Base-by-base conservation (phyloP, 2,113 vertebrate species). In the Phoxinus phoxinus region DNA sequence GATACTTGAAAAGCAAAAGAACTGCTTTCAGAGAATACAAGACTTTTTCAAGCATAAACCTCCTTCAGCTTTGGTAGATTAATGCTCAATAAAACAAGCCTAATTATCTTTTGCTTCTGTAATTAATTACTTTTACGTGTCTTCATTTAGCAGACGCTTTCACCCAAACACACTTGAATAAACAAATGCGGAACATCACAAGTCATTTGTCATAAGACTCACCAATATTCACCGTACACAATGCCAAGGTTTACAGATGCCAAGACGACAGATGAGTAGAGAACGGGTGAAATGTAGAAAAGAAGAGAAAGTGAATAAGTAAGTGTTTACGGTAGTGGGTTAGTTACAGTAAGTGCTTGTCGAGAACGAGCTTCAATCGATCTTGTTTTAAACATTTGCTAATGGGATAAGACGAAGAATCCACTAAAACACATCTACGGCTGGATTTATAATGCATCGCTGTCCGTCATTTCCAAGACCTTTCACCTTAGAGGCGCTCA, bases 381-480 rank as follows among this genome's bases (percentile, higher is more conserved):
- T 73, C 41, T 73, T 46, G 41, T 74, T n/a, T 74, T 46, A 73
- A 73, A 73, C 71, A 74, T 72, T 12, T 72, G 10, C 69, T 21
- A 72, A 37, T 37, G 67, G 32, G 32, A 21, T 71, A 11, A 71
- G 67, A 12, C 12, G 5, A 71, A 74, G 13, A 74, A 74, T 48
- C 13, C n/a, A 74, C n/a, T 25, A 13, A 46, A 23, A 10, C 65
- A 3, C 65, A 69, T 74, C 21, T 72, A 41, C 4, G 1, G 11
- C 35, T 73, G 71, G 25, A 73, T 44, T 44, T 73, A 44, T 73
- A 73, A 44, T 73, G 35, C 23, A 1, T 72, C 21, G 2, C 9
- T 41, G n/a, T 72, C 72, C 27, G 23, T 4, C 23, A 13, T 74
- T 46, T 25, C 17, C 72, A 27, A 73, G 12, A 46, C 12, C 12